phyloP scores from a whole-genome alignment of 2,797 vertebrate species.

The Crocidura indochinensis region DNA sequence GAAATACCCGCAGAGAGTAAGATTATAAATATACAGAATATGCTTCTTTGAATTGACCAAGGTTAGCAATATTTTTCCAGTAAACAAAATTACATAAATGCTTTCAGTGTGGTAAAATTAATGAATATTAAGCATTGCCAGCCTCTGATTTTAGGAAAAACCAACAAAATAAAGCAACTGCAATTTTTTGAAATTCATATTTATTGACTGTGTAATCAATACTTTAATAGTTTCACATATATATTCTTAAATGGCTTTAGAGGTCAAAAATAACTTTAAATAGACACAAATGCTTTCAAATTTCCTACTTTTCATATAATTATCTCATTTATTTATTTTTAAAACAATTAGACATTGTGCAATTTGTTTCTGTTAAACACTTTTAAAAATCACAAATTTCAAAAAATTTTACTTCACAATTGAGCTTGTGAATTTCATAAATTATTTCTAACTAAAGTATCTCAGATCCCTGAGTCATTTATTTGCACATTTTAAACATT shows the following conservation, averaged over 20 bases:
- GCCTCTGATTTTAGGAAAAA: conserved; percentile 51
- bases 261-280: conserved; percentile 8
- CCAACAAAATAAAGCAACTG: background rate
- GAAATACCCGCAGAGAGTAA: too few relatives aligned
- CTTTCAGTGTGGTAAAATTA: conserved; percentile 40
- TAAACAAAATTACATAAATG: conserved; percentile 23
- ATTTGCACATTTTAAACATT: background rate
- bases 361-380: background rate
- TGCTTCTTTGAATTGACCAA: background rate
- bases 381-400: background rate
- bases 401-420: background rate
- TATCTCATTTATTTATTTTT: conserved; percentile 18
- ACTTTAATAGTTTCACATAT: conserved; percentile 26
- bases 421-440: background rate
- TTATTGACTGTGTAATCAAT: background rate
- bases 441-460: background rate
- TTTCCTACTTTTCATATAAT: background rate
- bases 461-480: background rate
- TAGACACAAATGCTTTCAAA: background rate
- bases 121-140: conserved; percentile 29
- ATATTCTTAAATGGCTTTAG: background rate
- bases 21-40: background rate
- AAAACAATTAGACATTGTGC: background rate
- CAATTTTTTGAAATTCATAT: conserved; percentile 2
- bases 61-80: conserved; percentile 1